Evolutionary conservation across 2,888 invertebrate species (phyloP), one percentile per base, ranked within the genome.

Genomic region (Philaethria dido): DNA sequence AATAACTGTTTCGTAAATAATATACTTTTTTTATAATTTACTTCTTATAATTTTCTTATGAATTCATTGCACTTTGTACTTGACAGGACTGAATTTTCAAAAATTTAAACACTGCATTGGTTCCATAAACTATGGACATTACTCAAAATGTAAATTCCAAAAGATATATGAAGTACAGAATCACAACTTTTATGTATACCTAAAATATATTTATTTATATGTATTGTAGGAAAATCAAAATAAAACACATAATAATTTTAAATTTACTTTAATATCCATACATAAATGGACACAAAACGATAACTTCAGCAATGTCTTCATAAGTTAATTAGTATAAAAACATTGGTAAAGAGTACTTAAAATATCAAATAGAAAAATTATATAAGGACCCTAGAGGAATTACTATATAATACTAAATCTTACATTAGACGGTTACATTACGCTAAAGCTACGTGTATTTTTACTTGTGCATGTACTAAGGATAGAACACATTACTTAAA

Each of bases 241-340:
- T 80, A 75, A 75, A 77, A 78, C 73, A 75, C 69, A 29, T 68
- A 16, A 69, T 71, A 70, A 81, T 81, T 82, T 87, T 84, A 81
- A 86, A 82, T 85, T 83, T 83, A 85, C 78, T 90, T 89, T 86
- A 88, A 82, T 87, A 86, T 90, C 89, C 89, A 89, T 88, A 84
- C 83, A 85, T 80, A 80, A 81, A 88, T 88, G 89, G 89, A 91
- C 85, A 89, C 84, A 81, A 84, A 86, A 77, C 80, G 80, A 82
- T 80, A n/a, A 81, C 86, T 85, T 86, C 80, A 84, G 74, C 86
- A 91, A 88, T 88, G 88, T 86, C 79, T 83, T 84, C 78, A 86
- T 82, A 82, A 74, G 75, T 71, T 72, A 70, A 77, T 72, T 77
- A 78, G 72, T 85, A 87, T 78, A 85, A 89, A 88, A 84, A 89